Evolutionary conservation across 2,797 vertebrate genomes (phyloP), one percentile per base, ranked within the genome.

Genomic region (Cichlasoma orientale): DNA sequence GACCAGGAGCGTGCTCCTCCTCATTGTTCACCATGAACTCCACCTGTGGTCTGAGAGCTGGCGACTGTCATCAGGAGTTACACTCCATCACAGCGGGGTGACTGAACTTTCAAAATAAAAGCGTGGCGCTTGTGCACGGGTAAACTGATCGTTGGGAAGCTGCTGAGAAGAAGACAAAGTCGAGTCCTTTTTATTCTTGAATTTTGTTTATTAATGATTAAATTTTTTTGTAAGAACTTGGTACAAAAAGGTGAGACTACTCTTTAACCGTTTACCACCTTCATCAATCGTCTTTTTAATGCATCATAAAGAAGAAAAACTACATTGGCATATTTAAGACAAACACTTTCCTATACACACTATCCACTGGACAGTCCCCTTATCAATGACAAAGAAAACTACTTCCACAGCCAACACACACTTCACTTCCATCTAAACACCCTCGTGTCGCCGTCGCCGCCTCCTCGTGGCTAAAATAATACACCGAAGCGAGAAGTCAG

Each of bases 281-380:
- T 94, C 93, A 93, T 95, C 95, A 87, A 90, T 96, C 89, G 76
- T 93, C 89, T 87, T 97, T 97, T 97, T 96, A 97, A 98, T 98
- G 96, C 95, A 94, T 97, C 93, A 89, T 94, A 96, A 96, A 96
- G 96, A 97, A 96, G 95, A 96, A 96, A 96, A 97, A 97, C 97
- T 98, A 99, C 97, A 96, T 95, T 93, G 96, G 96, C 95, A 96
- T 96, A 97, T 96, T 96, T 94, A 97, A 96, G 97, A 99, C 98
- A 96, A 97, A 98, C 97, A 97, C 96, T 95, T 95, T 93, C 91
- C 96, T 98, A 97, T 94, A 95, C 96, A 97, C 95, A 95, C 97
- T 96, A 97, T 95, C 96, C 96, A 96, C 96, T 91, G 96, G 96
- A 96, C 95, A 93, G 96, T 93, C 94, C 86, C 89, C 94, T 90